Base-by-base conservation (phyloP, 2,888 invertebrate genomes). In the Acronicta psi region DNA sequence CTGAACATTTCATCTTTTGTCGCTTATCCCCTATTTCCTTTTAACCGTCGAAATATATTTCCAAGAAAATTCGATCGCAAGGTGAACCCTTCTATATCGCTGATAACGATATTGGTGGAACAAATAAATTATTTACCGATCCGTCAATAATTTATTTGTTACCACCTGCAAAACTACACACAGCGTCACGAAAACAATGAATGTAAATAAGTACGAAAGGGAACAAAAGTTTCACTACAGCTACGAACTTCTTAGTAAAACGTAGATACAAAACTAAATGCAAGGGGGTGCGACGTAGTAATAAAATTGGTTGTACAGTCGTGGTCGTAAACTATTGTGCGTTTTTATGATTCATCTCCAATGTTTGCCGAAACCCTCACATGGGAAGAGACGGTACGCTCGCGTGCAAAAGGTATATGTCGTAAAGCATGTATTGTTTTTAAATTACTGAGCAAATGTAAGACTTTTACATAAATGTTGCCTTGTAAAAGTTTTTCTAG, bases 301-400 rank as follows among this genome's bases (percentile, higher is more conserved):
- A 86, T 93, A 93, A 93, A 93, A 87, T 83, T 84, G 80, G 80
- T 79, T 80, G 85, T 84, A 82, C 86, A 80, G 80, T 79, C 80
- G 83, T 83, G 81, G 86, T 89, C 92, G 88, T 93, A 92, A 92
- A 92, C 85, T 92, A 92, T 91, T 87, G 91, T 88, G 85, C 87
- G 86, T 87, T 90, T 93, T 93, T 93, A 93, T 93, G 93, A 93
- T 91, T 92, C 93, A 93, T 92, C 88, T 89, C 77, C 77, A 76
- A 77, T 89, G 90, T 91, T 90, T 89, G 85, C 82, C 68, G 80
- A 83, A 82, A 79, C 86, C 87, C 90, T 90, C 80, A 69, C 58
- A 59, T 66, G 59, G 56, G 60, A 63, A 59, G 49, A 72, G 58
- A 57, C 58, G 61, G 87, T 88, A 91, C 83, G 79, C 78, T 85